Conservation (phyloP, 92 coral and sea anemone genomes). For the Isaurus tuberculatus region DNA sequence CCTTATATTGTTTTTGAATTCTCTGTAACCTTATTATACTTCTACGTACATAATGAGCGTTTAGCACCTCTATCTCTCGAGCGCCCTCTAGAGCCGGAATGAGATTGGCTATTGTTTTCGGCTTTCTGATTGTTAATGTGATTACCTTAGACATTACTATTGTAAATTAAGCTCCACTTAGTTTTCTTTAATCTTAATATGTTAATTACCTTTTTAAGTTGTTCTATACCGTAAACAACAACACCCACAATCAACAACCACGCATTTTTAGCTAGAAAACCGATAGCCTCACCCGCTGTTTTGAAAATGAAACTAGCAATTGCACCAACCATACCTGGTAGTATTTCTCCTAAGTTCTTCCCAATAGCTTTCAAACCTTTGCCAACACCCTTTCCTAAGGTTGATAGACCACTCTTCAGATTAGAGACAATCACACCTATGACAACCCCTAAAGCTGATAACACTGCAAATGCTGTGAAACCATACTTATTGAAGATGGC, state of each 20-base stretch:
- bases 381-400: slow-evolving; percentile 59
- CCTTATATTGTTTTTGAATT: background rate
- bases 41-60: background rate
- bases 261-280: slow-evolving; percentile 56
- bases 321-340: slow-evolving; percentile 65
- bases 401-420: slow-evolving; percentile 40
- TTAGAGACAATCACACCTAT: slow-evolving; percentile 55
- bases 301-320: slow-evolving; percentile 59
- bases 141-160: background rate
- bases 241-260: slow-evolving; percentile 63
- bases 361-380: slow-evolving; percentile 57
- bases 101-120: background rate
- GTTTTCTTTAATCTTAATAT: too few species aligned
- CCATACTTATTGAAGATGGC: slow-evolving; percentile 57
- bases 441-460: slow-evolving; percentile 57
- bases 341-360: slow-evolving; percentile 45
- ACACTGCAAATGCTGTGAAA: slow-evolving; percentile 47
- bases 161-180: too few species aligned
- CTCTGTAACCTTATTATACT: background rate
- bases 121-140: background rate
- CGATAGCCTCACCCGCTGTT: slow-evolving; percentile 58
- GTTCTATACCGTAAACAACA: slow-evolving; percentile 45
- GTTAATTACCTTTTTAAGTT: slow-evolving; percentile 47
- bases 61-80: background rate
- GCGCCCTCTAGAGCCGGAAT: background rate